phyloP scores from a whole-genome alignment of 2,888 invertebrate genomes.

The Yponomeuta plumbellus region DNA sequence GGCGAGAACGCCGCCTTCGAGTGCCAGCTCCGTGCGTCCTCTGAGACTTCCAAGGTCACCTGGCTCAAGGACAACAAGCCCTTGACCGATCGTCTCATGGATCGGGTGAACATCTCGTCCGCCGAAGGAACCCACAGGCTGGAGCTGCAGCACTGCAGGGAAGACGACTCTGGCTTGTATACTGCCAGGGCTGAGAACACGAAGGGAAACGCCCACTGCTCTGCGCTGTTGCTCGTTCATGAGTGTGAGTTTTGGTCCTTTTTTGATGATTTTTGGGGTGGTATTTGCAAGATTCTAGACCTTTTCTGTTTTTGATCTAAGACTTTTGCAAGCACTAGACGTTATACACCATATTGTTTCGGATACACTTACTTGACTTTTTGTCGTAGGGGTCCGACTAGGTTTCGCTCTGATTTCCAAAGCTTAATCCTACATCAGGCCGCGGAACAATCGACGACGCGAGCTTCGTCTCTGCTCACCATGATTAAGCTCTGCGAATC shows the following conservation, averaged over 20 bases:
- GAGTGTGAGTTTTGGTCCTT: constrained; percentile 79
- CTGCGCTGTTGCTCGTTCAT: constrained; percentile 91
- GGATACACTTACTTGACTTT: too few relatives aligned
- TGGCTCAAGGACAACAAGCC: constrained; percentile 94
- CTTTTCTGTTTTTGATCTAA: too few relatives aligned
- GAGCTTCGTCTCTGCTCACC: too few relatives aligned
- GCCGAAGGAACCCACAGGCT: constrained; percentile 80
- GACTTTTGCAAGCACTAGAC: too few relatives aligned
- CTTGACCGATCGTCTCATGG: constrained; percentile 84
- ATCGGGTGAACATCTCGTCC: constrained; percentile 80
- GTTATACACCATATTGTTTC: too few relatives aligned
- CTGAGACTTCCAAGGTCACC: constrained; percentile 79
- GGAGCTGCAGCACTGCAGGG: constrained; percentile 83
- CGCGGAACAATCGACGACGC: too few relatives aligned
- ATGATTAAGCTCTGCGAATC: too few relatives aligned
- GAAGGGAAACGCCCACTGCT: constrained; percentile 88
- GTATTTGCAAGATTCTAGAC: neutral
- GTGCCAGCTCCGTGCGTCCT: constrained; percentile 80
- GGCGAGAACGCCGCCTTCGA: constrained; percentile 90
- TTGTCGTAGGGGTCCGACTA: too few relatives aligned
- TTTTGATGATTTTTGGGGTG: constrained; percentile 3
- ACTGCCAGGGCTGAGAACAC: constrained; percentile 90
- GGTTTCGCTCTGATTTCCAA: too few relatives aligned
- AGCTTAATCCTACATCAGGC: too few relatives aligned
- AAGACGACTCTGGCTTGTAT: constrained; percentile 92